phyloP scores from a whole-genome alignment of 2,797 vertebrate species.

The Prunella strophiata region DNA sequence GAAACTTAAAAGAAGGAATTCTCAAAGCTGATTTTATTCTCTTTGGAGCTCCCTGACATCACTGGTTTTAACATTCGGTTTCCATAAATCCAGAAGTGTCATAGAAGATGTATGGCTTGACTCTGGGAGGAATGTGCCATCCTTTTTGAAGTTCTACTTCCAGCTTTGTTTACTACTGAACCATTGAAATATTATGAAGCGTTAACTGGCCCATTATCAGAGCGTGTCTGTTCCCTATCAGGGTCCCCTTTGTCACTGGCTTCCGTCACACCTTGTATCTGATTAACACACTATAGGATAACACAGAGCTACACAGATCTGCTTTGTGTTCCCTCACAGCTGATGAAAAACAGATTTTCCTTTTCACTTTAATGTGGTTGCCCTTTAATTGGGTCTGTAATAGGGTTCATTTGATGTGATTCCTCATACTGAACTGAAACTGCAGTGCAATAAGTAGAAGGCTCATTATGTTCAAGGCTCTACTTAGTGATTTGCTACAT shows the following conservation, averaged over 20 bases:
- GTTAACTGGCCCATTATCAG: constrained; percentile 72
- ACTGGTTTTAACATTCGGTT: constrained; percentile 59
- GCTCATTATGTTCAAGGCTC: constrained; percentile 43
- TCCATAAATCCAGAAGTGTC: constrained; percentile 65
- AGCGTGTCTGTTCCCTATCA: constrained; percentile 74
- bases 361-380: constrained; percentile 86
- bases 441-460: constrained; percentile 42
- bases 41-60: constrained; percentile 46
- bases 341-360: constrained; percentile 86
- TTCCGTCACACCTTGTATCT: constrained; percentile 79
- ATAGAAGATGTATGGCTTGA: constrained; percentile 58
- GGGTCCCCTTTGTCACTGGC: constrained; percentile 76
- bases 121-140: constrained; percentile 69
- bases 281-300: constrained; percentile 78
- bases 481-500: not conserved
- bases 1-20: constrained; percentile 53
- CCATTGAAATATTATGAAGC: constrained; percentile 70
- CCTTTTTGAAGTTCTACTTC: constrained; percentile 75
- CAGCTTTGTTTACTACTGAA: constrained; percentile 73
- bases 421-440: constrained; percentile 63
- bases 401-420: constrained; percentile 83
- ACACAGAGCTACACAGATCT: constrained; percentile 77
- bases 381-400: constrained; percentile 84
- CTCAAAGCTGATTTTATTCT: constrained; percentile 53
- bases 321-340: constrained; percentile 79